These are phyloP conservation scores for Cataglyphis livida DNA, from an alignment of 2,888 invertebrate species.

Conservation along the genomic window DNA sequence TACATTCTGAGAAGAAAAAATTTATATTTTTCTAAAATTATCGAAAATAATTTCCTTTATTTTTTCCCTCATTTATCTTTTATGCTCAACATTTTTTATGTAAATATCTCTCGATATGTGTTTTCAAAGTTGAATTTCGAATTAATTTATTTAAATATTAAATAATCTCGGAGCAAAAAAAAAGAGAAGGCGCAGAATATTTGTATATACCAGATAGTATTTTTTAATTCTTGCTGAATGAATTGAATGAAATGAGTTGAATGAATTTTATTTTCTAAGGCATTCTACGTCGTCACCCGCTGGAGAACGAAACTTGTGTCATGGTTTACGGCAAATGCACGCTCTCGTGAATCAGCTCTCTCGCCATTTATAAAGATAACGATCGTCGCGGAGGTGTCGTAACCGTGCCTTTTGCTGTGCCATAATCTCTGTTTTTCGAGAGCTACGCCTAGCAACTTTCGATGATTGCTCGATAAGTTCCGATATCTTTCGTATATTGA, in stretches of 20 bases:
- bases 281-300: slow-evolving; percentile 47
- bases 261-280: neutral
- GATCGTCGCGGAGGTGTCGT: slow-evolving; percentile 68
- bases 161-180: neutral
- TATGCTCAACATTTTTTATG: neutral
- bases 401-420: slow-evolving; percentile 53
- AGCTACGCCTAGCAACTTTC: slow-evolving; percentile 48
- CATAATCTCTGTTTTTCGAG: slow-evolving; percentile 62
- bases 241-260: too few relatives aligned
- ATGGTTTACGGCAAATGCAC: slow-evolving; percentile 34
- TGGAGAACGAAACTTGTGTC: slow-evolving; percentile 21
- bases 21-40: neutral
- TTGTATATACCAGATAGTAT: neutral
- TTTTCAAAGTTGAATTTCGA: neutral
- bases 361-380: slow-evolving; percentile 67
- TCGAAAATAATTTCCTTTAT: neutral
- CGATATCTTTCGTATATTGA: slow-evolving; percentile 39
- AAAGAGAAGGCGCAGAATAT: neutral
- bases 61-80: neutral
- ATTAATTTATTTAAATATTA: neutral
- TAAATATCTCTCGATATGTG: neutral
- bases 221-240: neutral
- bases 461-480: slow-evolving; percentile 59
- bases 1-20: neutral
- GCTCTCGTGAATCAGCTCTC: slow-evolving; percentile 41